phyloP scores from a whole-genome alignment of 1,140 invertebrate species.

The Diorhabda elongata region DNA sequence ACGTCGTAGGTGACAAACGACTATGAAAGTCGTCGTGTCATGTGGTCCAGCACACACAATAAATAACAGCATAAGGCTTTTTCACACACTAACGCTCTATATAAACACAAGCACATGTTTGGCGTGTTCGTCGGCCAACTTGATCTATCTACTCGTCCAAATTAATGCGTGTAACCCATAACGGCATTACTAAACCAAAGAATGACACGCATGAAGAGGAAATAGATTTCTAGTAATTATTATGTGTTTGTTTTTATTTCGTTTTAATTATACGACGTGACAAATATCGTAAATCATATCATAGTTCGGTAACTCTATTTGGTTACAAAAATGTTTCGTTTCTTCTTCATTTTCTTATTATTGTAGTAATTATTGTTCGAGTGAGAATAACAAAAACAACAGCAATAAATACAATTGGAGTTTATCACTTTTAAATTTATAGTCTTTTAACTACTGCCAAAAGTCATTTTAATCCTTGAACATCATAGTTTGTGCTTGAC shows the following conservation, averaged over 20 bases:
- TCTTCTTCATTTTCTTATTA: no score
- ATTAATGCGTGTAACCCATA: constrained; percentile 13
- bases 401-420: no score
- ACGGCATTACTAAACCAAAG: background rate
- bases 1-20: constrained; percentile 1
- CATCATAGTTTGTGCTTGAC: no score
- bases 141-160: constrained; percentile 7
- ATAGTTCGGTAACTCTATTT: background rate
- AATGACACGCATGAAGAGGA: background rate
- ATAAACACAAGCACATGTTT: constrained; percentile 5
- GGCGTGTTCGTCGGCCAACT: background rate
- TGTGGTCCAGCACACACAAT: constrained; percentile 11
- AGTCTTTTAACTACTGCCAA: no score
- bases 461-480: no score
- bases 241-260: background rate
- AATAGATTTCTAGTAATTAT: background rate
- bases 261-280: background rate
- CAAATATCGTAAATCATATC: background rate
- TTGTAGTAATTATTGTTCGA: no score
- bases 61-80: constrained; percentile 8
- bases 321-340: no score
- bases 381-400: no score
- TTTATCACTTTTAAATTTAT: no score
- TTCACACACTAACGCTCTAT: constrained; percentile 2
- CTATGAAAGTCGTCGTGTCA: background rate